Base-by-base conservation (phyloP, 2,113 vertebrate species). In the Tamias sibiricus region DNA sequence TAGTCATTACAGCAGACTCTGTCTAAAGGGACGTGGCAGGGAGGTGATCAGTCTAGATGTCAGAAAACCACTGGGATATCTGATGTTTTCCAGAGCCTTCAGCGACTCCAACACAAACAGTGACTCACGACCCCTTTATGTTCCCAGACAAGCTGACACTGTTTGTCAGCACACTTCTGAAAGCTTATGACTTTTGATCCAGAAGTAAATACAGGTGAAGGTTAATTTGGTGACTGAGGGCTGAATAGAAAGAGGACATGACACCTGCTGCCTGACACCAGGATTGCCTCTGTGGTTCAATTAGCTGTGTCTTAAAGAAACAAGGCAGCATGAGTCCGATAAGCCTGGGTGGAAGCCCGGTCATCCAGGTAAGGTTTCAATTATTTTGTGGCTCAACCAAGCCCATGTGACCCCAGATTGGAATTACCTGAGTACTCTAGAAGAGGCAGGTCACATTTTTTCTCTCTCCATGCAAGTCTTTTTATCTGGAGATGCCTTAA, bases 171-270 rank as follows among this genome's bases (percentile, higher is more conserved):
- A 84, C 16, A 92, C 19, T 94, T 95, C 52, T 7, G 87, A 72
- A 94, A 54, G 22, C 5, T 32, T 83, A 79, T 91, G 80, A 74
- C 22, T 94, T 94, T 74, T 77, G 8, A 87, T 92, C 47, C 75
- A 76, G 32, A 80, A 94, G 80, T 30, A 94, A 91, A 87, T 93
- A 59, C 35, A 87, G 76, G 35, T 76, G 86, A 92, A 90, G 72
- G 57, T n/a, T 87, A 87, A 42, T 90, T 59, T 90, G 44, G 49
- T 84, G 64, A 82, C 40, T 72, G 35, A 87, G 54, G 47, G 14
- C 54, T 92, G 37, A 83, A 66, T 85, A 30, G 74, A 88, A 95
- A 91, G 52, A 92, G 44, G 74, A 84, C 42, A 26, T 24, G 37
- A 82, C 22, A n/a, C 47, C 81, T 24, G 35, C 28, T 80, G 40